These are phyloP conservation scores for Oscheius sp. DNA, from an alignment of 2,888 invertebrate genomes.

Conservation along the genomic window DNA sequence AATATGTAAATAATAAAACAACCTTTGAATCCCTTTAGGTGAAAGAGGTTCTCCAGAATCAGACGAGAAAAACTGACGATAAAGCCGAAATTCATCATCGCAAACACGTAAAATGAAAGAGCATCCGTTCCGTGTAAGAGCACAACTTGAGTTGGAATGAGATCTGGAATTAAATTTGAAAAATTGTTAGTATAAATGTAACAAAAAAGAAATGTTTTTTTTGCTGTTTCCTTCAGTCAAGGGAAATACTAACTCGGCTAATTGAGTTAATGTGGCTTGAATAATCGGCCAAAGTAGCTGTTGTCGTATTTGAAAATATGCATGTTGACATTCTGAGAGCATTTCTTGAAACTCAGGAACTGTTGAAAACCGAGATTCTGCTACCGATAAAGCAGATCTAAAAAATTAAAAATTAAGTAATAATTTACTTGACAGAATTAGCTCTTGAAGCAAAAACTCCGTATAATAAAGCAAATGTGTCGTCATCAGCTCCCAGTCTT, in stretches of 20 bases:
- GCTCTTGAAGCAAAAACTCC: constrained; percentile 68
- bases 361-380: constrained; percentile 61
- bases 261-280: constrained; percentile 55
- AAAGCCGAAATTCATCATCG: constrained; percentile 90
- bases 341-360: constrained; percentile 66
- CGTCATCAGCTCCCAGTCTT: constrained; percentile 59
- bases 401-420: neutral
- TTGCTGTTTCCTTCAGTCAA: too few species aligned
- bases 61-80: constrained; percentile 86
- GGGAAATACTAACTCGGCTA: constrained; percentile 41
- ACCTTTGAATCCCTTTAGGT: constrained; percentile 14
- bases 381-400: constrained; percentile 62
- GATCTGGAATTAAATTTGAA: constrained; percentile 35
- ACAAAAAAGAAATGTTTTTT: neutral
- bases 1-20: neutral
- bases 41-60: constrained; percentile 22
- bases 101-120: constrained; percentile 90
- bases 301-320: constrained; percentile 64
- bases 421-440: constrained; percentile 55
- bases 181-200: neutral
- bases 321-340: constrained; percentile 65
- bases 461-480: constrained; percentile 65
- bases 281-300: constrained; percentile 63
- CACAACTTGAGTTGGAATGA: constrained; percentile 61
- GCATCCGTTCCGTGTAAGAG: constrained; percentile 81